Evolutionary conservation across 2,888 invertebrate genomes (phyloP), one percentile per base, ranked within the genome.

Genomic region (Agrochola lota): DNA sequence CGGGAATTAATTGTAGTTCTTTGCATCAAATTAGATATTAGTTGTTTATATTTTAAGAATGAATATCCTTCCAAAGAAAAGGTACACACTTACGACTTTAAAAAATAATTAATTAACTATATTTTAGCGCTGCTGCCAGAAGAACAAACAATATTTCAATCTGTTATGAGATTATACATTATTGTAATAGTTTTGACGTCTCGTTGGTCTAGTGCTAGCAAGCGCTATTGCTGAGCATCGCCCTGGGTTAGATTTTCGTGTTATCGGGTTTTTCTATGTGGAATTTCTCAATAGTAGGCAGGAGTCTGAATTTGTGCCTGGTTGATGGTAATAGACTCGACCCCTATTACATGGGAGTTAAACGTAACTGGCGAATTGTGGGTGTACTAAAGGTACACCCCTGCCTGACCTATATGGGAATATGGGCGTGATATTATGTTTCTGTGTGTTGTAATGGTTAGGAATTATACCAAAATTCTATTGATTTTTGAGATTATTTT

Each of bases 41-140:
- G 20, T 35, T 55, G 43, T 35, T 15, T 52, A 40, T 30, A 46
- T 11, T 62, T 43, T 55, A 15, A 60, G 6, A 26, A 98, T 98
- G 98, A 98, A 98, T 97, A 98, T 98, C 90, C 95, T 98, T 88
- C 98, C 98, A 9, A 98, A 98, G 88, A 98, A 98, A 95, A 97
- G 98, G 98, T 57, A 69, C 35, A 35, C 3, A 35, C 3, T 5
- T 46, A 20, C 12, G 46, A 12, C 23, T 30, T 46, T 11, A 26
- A 23, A 23, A 30, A 30, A 30, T 30, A 30, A 30, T 30, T 30
- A 30, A 30, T 30, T 30, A 30, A 30, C 30, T 30, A 3, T 35
- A 35, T 35, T 35, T 35, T 70, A 26, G 12, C 7, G 2, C 17
- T 40, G n/a, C 35, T 55, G 20, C 35, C 35, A n/a, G n/a, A 35